Conservation (phyloP, 2,797 vertebrate species). For the Neosilurus mollespiculum region DNA sequence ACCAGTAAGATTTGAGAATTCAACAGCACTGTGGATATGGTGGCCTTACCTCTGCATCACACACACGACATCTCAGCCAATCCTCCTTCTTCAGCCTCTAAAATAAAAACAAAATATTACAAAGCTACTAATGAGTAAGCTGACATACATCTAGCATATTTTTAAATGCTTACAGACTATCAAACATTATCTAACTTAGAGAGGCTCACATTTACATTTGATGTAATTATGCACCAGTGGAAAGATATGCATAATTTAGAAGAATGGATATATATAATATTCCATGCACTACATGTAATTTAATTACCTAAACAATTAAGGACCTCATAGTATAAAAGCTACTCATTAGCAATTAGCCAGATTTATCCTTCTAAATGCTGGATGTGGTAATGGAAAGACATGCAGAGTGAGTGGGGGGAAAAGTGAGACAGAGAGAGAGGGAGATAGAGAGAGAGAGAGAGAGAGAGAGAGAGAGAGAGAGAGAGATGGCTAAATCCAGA, state of each 20-base stretch:
- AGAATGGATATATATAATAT: conserved; percentile 12
- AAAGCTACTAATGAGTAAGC: not conserved
- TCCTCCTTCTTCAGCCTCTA: conserved; percentile 66
- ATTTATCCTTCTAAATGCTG: conserved; percentile 51
- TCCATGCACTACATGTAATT: conserved; percentile 30
- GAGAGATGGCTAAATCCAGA: conserved; percentile 63
- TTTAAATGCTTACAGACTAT: not conserved
- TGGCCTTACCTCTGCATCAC: conserved; percentile 70
- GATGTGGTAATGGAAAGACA: conserved; percentile 46
- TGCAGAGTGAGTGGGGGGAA: conserved; percentile 34
- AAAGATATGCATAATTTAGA: conserved; percentile 1
- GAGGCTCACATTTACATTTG: not conserved
- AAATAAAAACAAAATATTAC: conserved; percentile 22
- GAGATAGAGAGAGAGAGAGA: conserved; percentile 54
- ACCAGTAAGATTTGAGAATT: not conserved
- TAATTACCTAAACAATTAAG: conserved; percentile 57
- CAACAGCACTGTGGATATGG: not conserved
- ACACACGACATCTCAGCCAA: conserved; percentile 60
- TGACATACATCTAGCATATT: not conserved
- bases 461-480: conserved; percentile 56
- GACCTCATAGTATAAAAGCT: conserved; percentile 50
- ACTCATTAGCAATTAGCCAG: conserved; percentile 55
- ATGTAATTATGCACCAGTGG: not conserved
- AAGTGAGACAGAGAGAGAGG: not conserved
- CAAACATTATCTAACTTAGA: not conserved